Percentiles rank a stretch among this genome's conserved stretches.
Evolutionary conservation across 2,113 vertebrate species (phyloP).

Genomic region (Anoura caudifer): DNA sequence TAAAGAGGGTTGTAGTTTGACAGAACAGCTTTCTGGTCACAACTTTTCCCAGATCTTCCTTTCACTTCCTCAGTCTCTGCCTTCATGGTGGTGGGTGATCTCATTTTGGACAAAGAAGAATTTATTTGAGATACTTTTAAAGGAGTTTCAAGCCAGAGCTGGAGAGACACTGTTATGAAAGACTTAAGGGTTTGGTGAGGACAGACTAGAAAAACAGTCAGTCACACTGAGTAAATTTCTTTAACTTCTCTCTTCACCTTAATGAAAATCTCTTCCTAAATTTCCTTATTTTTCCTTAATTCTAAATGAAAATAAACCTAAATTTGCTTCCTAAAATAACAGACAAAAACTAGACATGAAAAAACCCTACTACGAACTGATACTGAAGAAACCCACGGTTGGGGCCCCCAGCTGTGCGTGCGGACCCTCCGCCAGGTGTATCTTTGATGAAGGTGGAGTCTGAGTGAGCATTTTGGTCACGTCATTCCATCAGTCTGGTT

Average conservation of each 20-base stretch:
- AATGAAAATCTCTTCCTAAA: background rate
- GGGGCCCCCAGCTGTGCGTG: background rate
- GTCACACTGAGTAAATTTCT: background rate
- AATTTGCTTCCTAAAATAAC: background rate
- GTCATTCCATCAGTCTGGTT: background rate
- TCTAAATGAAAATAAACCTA: background rate
- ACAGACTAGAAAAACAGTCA: background rate
- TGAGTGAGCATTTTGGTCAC: background rate
- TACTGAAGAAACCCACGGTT: background rate
- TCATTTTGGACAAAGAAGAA: background rate
- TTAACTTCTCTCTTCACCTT: background rate
- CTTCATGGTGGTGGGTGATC: background rate
- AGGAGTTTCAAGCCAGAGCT: background rate
- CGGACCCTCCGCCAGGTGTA: background rate
- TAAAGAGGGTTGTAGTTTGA: fast-evolving
- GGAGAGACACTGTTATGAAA: background rate
- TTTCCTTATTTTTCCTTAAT: background rate
- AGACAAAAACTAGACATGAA: background rate
- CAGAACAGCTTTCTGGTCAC: background rate
- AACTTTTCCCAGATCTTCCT: background rate
- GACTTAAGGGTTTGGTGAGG: background rate
- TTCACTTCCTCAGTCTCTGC: background rate
- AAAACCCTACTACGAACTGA: background rate
- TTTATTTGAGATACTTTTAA: constrained; percentile 18
- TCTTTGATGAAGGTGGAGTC: background rate